Conservation (phyloP, 2,888 invertebrate species). For the Phyllotreta striolata region DNA sequence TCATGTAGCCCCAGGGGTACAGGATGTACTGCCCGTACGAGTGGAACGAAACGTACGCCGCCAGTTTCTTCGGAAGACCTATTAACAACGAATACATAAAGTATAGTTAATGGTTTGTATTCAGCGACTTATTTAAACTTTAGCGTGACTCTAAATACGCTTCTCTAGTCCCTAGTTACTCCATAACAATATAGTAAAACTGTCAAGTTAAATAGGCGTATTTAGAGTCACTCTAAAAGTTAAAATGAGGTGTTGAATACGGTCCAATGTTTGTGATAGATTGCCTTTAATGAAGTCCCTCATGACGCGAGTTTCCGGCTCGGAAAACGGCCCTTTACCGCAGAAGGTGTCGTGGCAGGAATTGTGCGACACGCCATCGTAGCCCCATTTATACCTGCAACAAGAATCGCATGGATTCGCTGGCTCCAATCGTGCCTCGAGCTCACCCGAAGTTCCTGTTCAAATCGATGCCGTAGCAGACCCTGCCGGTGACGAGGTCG, state of each 20-base stretch:
- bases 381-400: constrained; percentile 83
- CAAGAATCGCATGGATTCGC: too few relatives aligned
- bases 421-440: too few relatives aligned
- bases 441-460: constrained; percentile 83
- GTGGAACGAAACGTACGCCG: constrained; percentile 81
- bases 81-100: constrained; percentile 43
- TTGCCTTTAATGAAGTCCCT: constrained; percentile 62
- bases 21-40: constrained; percentile 87
- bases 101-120: background rate
- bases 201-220: too few relatives aligned
- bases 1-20: constrained; percentile 88
- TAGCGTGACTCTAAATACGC: too few relatives aligned
- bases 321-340: constrained; percentile 82
- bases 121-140: background rate
- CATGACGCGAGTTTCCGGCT: constrained; percentile 82
- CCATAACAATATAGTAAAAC: too few relatives aligned
- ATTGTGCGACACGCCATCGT: constrained; percentile 82
- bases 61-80: constrained; percentile 64
- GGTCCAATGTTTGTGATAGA: background rate
- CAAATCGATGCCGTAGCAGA: constrained; percentile 79
- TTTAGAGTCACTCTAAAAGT: too few relatives aligned
- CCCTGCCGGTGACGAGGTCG: too few relatives aligned
- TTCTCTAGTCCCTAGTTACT: too few relatives aligned
- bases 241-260: background rate
- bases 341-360: constrained; percentile 85